Conservation (phyloP, 2,888 invertebrate species). For the Meta bourneti region DNA sequence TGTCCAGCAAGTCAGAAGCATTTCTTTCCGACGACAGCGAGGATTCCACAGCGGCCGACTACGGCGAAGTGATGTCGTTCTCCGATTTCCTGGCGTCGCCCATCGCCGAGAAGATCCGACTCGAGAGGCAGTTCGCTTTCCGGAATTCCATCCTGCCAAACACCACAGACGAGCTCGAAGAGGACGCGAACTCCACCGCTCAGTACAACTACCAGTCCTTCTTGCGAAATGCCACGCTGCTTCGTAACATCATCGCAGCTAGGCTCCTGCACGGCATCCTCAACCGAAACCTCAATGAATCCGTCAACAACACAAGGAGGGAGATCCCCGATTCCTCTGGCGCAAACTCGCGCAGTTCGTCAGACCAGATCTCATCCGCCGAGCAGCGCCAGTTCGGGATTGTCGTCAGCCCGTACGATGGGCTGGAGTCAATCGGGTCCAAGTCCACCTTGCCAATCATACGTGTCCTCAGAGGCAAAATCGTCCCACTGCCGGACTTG, state of each 20-base stretch:
- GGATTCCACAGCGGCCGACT: too few relatives aligned
- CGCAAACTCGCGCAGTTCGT: neutral
- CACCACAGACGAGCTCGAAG: neutral
- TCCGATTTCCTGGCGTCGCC: conserved; percentile 66
- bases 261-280: conserved; percentile 49
- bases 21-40: neutral
- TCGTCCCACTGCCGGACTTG: conserved; percentile 59
- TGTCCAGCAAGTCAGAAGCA: neutral
- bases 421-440: conserved; percentile 3
- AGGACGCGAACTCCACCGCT: neutral
- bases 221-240: conserved; percentile 8
- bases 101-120: conserved; percentile 47
- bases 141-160: conserved; percentile 13
- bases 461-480: conserved; percentile 54
- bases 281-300: conserved; percentile 3
- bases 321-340: neutral
- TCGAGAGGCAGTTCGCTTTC: conserved; percentile 52
- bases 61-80: conserved; percentile 58
- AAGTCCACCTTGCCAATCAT: conserved; percentile 44
- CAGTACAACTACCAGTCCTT: neutral
- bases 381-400: conserved; percentile 70
- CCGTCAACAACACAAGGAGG: neutral
- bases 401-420: conserved; percentile 60
- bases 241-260: conserved; percentile 48
- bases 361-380: conserved; percentile 30